Percentiles rank a stretch among this genome's conserved stretches.
Conservation (phyloP, 1,140 invertebrate species). For the Oryctes rhinoceros region DNA sequence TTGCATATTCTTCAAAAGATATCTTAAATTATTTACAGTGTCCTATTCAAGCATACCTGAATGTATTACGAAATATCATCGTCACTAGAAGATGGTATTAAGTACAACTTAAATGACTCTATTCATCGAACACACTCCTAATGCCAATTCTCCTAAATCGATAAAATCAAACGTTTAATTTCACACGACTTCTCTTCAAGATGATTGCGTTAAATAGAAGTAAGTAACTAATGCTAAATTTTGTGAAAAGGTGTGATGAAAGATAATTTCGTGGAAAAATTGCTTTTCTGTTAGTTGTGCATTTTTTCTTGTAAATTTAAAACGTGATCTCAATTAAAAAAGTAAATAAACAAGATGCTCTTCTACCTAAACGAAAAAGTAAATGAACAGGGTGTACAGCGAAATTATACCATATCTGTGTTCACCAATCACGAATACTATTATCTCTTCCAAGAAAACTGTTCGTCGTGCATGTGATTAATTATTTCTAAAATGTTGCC, state of each 20-base stretch:
- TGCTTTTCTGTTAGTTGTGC: background rate
- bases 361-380: slow-evolving; percentile 7
- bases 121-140: background rate
- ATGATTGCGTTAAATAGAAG: background rate
- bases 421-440: slow-evolving; percentile 31
- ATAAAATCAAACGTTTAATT: background rate
- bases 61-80: too few species aligned
- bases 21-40: background rate
- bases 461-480: background rate
- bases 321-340: slow-evolving; percentile 11
- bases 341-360: slow-evolving; percentile 30
- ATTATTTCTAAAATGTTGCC: too few species aligned
- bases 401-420: slow-evolving; percentile 35
- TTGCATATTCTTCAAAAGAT: background rate
- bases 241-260: background rate
- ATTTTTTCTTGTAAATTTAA: background rate
- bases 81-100: too few species aligned
- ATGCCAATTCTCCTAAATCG: background rate
- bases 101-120: too few species aligned
- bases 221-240: slow-evolving; percentile 13
- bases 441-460: background rate
- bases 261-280: background rate
- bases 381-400: slow-evolving; percentile 21
- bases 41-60: background rate
- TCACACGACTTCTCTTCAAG: background rate